phyloP scores from a whole-genome alignment of 2,888 invertebrate genomes.

The Patella depressa region DNA sequence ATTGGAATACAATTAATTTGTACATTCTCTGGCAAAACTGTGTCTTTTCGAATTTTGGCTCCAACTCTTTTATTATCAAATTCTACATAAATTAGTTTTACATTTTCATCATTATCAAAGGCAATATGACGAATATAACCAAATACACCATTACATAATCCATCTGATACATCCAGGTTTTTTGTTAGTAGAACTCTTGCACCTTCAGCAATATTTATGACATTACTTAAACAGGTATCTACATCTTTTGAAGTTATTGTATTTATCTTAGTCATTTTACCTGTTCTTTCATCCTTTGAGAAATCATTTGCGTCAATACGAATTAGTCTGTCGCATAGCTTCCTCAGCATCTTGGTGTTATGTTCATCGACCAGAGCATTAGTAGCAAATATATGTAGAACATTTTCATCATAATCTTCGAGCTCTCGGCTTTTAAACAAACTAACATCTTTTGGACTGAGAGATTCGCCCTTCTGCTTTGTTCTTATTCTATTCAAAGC shows the following conservation, averaged over 20 bases:
- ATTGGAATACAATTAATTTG: constrained; percentile 12
- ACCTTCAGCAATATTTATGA: constrained; percentile 1
- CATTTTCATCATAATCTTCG: constrained; percentile 19
- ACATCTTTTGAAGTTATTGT: neutral
- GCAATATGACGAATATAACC: constrained; percentile 20
- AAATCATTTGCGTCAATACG: constrained; percentile 28
- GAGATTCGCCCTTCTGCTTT: constrained; percentile 17
- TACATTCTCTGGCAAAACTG: constrained; percentile 6
- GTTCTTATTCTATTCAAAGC: constrained; percentile 28
- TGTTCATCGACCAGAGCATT: constrained; percentile 27
- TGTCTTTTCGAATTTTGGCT: neutral
- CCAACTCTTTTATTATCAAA: constrained; percentile 29
- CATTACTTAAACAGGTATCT: constrained; percentile 13
- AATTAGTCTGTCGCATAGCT: constrained; percentile 7
- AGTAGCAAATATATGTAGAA: constrained; percentile 30
- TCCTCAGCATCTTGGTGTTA: constrained; percentile 22
- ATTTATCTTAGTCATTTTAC: constrained; percentile 17
- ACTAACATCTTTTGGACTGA: neutral
- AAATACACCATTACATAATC: constrained; percentile 9
- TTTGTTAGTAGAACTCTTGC: constrained; percentile 17
- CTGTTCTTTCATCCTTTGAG: constrained; percentile 22
- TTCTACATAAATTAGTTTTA: constrained; percentile 12
- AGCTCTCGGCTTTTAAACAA: constrained; percentile 19
- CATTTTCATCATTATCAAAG: neutral
- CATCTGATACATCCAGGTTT: neutral